These are phyloP conservation scores for Hirudinaria manillensis DNA, from an alignment of 2,888 invertebrate species.

Conservation along the genomic window DNA sequence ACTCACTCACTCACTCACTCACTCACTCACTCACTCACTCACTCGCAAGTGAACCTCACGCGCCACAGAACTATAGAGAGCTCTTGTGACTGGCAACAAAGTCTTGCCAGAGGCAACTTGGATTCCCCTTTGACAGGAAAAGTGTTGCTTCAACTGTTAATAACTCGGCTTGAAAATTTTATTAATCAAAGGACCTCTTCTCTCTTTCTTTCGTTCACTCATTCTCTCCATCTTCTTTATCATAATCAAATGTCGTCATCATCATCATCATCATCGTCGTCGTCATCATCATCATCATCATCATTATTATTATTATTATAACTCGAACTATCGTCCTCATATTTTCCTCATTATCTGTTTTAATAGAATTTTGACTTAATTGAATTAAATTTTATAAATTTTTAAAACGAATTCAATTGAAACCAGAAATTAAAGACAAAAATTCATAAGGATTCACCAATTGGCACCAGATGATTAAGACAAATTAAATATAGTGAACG, in stretches of 20 bases:
- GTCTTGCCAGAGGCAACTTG: slow-evolving; percentile 5
- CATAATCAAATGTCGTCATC: background rate
- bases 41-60: background rate
- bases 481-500: too few species aligned
- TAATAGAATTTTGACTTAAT: too few species aligned
- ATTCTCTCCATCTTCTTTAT: background rate
- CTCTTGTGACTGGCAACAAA: background rate
- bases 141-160: slow-evolving; percentile 14
- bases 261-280: background rate
- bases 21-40: slow-evolving; percentile 11
- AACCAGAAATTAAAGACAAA: too few species aligned
- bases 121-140: background rate
- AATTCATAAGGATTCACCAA: too few species aligned
- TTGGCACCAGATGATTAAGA: too few species aligned
- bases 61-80: too few species aligned
- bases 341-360: too few species aligned
- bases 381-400: too few species aligned
- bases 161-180: slow-evolving; percentile 2
- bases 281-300: too few species aligned
- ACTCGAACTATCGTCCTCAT: too few species aligned
- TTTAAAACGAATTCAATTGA: too few species aligned
- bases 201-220: background rate
- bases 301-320: too few species aligned
- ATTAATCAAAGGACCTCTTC: slow-evolving; percentile 2
- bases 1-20: slow-evolving; percentile 20